phyloP scores from a whole-genome alignment of 2,888 invertebrate species.

The Harpalus rufipes region DNA sequence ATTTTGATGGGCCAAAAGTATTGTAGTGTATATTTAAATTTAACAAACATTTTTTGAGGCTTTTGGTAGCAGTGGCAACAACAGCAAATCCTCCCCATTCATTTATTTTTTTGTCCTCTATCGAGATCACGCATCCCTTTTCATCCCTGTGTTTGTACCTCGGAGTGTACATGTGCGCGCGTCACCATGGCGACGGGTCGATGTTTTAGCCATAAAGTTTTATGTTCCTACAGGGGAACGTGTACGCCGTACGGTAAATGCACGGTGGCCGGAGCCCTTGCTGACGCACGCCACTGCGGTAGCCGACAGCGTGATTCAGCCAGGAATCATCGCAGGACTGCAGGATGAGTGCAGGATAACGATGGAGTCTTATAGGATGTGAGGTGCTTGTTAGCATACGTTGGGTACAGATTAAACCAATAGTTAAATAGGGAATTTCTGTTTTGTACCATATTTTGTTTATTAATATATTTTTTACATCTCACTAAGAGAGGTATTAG shows the following conservation, averaged over 20 bases:
- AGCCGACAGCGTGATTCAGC: slow-evolving; percentile 27
- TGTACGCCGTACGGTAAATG: background rate
- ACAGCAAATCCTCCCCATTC: too few relatives aligned
- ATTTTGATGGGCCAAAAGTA: too few relatives aligned
- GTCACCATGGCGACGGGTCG: slow-evolving; percentile 77
- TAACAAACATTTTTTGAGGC: too few relatives aligned
- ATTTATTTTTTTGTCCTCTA: too few relatives aligned
- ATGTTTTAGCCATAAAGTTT: slow-evolving; percentile 78
- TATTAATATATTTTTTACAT: too few relatives aligned
- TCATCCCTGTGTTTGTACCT: background rate
- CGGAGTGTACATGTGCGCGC: slow-evolving; percentile 74
- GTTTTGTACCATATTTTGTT: too few relatives aligned
- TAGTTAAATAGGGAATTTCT: too few relatives aligned
- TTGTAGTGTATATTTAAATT: too few relatives aligned
- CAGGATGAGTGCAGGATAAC: background rate
- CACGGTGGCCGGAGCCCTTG: background rate
- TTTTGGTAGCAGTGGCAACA: too few relatives aligned
- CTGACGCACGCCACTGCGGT: slow-evolving; percentile 31
- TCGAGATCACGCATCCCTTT: slow-evolving; percentile 8
- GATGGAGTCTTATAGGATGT: background rate
- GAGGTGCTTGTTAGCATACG: background rate
- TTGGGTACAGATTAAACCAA: background rate
- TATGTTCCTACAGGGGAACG: slow-evolving; percentile 74
- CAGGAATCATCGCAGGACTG: background rate
- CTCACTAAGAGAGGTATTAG: too few relatives aligned